Percentiles rank a stretch among this genome's conserved stretches.
Conservation (phyloP, 2,113 vertebrate genomes). For the Terrapene triunguis region DNA sequence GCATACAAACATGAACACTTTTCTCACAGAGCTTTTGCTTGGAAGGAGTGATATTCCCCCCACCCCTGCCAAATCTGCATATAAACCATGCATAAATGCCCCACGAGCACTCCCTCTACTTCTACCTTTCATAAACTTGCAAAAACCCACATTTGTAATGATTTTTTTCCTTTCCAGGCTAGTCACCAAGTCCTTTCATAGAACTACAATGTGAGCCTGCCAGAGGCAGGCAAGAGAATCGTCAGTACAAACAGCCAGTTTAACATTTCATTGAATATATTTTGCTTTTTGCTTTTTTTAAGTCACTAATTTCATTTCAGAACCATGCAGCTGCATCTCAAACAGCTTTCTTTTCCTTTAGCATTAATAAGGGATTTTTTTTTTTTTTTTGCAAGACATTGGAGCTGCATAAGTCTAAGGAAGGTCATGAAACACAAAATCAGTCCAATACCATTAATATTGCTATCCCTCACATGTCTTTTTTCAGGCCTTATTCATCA, state of each 20-base stretch:
- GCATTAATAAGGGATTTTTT: background rate
- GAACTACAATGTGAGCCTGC: too few relatives aligned
- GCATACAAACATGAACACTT: too few relatives aligned
- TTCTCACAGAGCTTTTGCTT: background rate
- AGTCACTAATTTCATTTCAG: background rate
- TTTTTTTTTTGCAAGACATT: background rate
- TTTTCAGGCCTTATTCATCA: background rate
- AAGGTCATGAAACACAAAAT: background rate
- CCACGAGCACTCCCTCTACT: fast-evolving
- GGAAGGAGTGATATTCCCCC: background rate
- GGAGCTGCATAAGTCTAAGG: background rate
- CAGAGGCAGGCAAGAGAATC: background rate
- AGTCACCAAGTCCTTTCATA: background rate
- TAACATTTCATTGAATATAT: background rate
- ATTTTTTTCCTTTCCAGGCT: background rate
- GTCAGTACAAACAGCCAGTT: background rate
- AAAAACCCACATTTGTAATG: background rate
- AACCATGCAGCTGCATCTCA: background rate
- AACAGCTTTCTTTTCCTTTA: background rate
- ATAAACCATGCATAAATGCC: background rate
- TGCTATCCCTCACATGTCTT: background rate
- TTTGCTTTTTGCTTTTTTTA: background rate
- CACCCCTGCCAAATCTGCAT: too few relatives aligned
- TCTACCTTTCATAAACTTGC: background rate
- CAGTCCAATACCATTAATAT: background rate